Evolutionary conservation across 2,888 invertebrate genomes (phyloP), one percentile per base, ranked within the genome.

Genomic region (Eupithecia exiguata): DNA sequence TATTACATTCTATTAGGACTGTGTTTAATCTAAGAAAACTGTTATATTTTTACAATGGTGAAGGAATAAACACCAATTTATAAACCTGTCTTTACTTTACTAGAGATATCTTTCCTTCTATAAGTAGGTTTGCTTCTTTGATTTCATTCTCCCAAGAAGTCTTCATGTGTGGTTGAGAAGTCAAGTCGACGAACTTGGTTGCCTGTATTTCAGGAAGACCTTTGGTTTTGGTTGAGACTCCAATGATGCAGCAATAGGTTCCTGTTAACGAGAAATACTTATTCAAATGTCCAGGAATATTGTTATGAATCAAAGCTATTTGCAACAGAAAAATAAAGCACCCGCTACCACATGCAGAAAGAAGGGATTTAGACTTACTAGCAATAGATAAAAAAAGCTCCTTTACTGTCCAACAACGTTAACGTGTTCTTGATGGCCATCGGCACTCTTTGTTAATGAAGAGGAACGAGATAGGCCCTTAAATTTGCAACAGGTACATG

Each of bases 181-280:
- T 87, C 38, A 94, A 81, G 78, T 94, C 91, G 10, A 94, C 83
- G 77, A 93, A 90, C 78, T 94, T 94, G 58, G 82, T 88, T 0
- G 92, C 92, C 84, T 91, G 87, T 2, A 94, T 83, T 86, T 92
- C 94, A 25, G 94, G 93, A 5, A 94, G 79, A 5, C 91, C 92
- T 85, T 90, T 91, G 7, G 91, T 90, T 80, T 89, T 93, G 1
- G 91, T 78, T 38, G 89, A 89, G 72, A 87, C 88, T 35, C 94
- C 94, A 81, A 94, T 87, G 70, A 94, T 89, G 75, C 93, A 94
- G 83, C 94, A 94, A 77, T 93, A 92, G 70, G 88, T 89, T 62
- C 93, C 94, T 94, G 83, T 43, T 81, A 84, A 79, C 25, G 61
- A 21, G 35, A 21, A 66, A 38, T 7, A 66, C 18, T 40, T 10